These are phyloP conservation scores for Caenorhabditis angaria DNA, from an alignment of 2,888 invertebrate genomes.

Conservation along the genomic window DNA sequence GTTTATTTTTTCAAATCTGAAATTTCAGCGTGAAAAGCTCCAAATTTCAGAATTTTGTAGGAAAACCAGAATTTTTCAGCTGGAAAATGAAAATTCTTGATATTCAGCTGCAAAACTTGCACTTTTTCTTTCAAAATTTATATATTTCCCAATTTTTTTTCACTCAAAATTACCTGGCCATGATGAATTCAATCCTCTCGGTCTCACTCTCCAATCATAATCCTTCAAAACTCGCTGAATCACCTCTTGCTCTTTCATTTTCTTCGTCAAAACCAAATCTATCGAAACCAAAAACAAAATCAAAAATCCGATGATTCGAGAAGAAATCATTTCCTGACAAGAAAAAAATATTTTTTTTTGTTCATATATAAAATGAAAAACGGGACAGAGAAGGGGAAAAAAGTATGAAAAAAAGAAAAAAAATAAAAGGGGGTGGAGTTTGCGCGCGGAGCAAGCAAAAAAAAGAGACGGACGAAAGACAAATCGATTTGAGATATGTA, in stretches of 20 bases:
- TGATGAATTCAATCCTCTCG: conserved; percentile 64
- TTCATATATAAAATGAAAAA: too few species aligned
- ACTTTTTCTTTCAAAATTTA: not conserved
- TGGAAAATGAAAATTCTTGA: too few species aligned
- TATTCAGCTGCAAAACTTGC: too few species aligned
- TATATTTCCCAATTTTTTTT: not conserved
- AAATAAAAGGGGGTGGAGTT: conserved; percentile 13
- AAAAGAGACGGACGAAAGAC: conserved; percentile 14
- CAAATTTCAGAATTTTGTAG: not conserved
- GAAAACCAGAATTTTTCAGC: too few species aligned
- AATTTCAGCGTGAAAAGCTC: not conserved
- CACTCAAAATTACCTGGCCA: conserved; percentile 63
- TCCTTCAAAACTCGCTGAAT: conserved; percentile 66
- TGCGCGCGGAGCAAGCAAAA: conserved; percentile 3
- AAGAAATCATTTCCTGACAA: too few species aligned
- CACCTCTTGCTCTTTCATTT: conserved; percentile 69
- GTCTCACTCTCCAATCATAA: conserved; percentile 71
- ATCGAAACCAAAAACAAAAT: not conserved
- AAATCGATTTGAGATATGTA: conserved; percentile 10
- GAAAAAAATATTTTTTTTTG: not conserved
- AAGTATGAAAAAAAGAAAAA: conserved; percentile 3
- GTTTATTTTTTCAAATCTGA: not conserved
- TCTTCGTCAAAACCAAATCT: conserved; percentile 31
- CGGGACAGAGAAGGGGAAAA: not conserved
- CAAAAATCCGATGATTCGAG: too few species aligned